Conservation (phyloP, 1,140 invertebrate genomes). For the Conopomorpha cramerella region DNA sequence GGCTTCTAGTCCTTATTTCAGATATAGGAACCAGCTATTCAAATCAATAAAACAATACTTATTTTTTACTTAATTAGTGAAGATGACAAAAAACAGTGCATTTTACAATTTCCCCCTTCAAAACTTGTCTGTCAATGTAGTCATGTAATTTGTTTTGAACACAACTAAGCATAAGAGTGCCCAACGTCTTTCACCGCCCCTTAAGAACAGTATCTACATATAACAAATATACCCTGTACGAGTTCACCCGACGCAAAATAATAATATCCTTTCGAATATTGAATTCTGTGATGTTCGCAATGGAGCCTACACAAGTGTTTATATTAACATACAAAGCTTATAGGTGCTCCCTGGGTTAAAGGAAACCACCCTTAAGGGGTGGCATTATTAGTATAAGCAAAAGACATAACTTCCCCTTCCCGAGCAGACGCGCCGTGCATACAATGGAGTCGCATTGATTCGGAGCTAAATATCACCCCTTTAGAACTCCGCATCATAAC, state of each 20-base stretch:
- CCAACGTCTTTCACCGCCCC: not conserved
- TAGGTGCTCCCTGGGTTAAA: conserved; percentile 21
- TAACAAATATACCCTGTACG: conserved; percentile 23
- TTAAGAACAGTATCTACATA: conserved; percentile 4
- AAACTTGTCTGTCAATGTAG: not conserved
- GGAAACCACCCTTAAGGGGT: conserved; percentile 31
- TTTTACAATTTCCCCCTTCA: too few species aligned
- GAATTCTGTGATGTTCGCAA: conserved; percentile 23
- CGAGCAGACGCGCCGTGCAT: conserved; percentile 32
- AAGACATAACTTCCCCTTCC: conserved; percentile 32
- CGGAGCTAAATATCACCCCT: conserved; percentile 43
- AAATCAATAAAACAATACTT: too few species aligned
- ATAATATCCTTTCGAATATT: conserved; percentile 32
- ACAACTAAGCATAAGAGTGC: not conserved
- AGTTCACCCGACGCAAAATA: conserved; percentile 13
- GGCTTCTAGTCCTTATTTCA: too few species aligned
- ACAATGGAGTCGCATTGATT: conserved; percentile 45
- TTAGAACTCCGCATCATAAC: conserved; percentile 17
- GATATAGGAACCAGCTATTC: too few species aligned
- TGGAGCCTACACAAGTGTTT: conserved; percentile 38
- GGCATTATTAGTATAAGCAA: conserved; percentile 47
- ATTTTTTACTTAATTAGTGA: not conserved
- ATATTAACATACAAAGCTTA: conserved; percentile 46
- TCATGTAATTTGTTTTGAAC: not conserved
- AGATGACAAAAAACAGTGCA: too few species aligned